These are phyloP conservation scores for Musca vetustissima DNA, from an alignment of 1,140 invertebrate species.

Conservation along the genomic window DNA sequence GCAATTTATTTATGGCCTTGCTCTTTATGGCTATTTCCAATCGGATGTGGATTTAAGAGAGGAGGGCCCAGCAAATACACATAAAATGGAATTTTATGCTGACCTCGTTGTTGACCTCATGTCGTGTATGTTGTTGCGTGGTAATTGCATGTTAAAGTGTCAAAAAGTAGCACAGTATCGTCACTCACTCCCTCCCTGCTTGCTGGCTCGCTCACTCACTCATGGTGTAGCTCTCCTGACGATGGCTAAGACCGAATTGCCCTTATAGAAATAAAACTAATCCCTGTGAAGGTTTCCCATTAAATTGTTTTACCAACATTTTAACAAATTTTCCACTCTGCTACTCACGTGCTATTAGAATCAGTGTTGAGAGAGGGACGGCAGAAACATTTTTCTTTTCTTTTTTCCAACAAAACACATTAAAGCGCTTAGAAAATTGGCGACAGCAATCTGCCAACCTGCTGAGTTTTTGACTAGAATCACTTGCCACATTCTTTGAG, in stretches of 20 bases:
- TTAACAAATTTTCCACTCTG: background rate
- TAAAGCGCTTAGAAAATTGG: conserved; percentile 5
- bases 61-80: too few species aligned
- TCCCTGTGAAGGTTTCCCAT: too few species aligned
- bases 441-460: conserved; percentile 24
- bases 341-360: too few species aligned
- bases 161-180: conserved; percentile 21
- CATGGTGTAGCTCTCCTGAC: too few species aligned
- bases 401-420: background rate
- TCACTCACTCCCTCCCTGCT: background rate
- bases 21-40: background rate
- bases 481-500: background rate
- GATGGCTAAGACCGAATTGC: background rate
- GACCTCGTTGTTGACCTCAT: conserved; percentile 31
- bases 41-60: conserved; percentile 10
- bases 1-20: too few species aligned
- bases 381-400: too few species aligned
- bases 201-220: too few species aligned
- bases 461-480: conserved; percentile 8
- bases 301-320: background rate
- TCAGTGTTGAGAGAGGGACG: too few species aligned
- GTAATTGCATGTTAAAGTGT: conserved; percentile 29
- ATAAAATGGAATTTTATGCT: background rate
- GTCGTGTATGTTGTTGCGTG: conserved; percentile 24
- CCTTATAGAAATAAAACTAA: too few species aligned